Evolutionary conservation across 2,888 invertebrate species (phyloP), one percentile per base, ranked within the genome.

Genomic region (Tyria jacobaeae): DNA sequence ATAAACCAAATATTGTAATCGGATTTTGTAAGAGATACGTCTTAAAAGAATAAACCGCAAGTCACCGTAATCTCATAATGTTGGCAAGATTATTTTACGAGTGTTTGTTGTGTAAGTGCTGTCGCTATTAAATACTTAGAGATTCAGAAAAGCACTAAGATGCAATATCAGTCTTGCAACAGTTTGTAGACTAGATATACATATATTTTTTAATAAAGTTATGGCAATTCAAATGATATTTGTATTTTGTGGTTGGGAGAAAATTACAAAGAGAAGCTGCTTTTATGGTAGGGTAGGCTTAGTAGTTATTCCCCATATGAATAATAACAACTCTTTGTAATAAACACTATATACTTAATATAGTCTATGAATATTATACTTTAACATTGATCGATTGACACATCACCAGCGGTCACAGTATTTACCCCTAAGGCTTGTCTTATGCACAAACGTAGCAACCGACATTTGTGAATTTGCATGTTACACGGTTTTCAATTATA

Each of bases 401-500:
- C 21, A 21, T 41, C 49, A n/a, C 58, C 39, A 50, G 14, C 12
- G 15, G 39, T 4, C 31, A 3, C 14, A 14, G 14, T 47, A 47
- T 53, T 21, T 35, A 15, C 25, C 53, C 37, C 47, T 15, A 53
- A 64, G 53, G 62, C 34, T n/a, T 39, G 57, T 50, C 31, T 9
- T 7, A 15, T 27, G 54, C 48, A 35, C 35, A 47, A 55, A 57
- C 63, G 27, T 48, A 12, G 61, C 61, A 65, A 21, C 52, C 25
- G 31, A 65, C 70, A 57, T 56, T 64, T 35, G 60, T 60, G 60
- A 57, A 74, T 74, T 74, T 74, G 73, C 73, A 74, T 76, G 65
- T 39, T 67, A 73, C 73, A 76, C 14, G 54, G 63, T 62, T 75
- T 76, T 76, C 73, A 75, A 74, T 74, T 70, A 70, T 51, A 59